These are phyloP conservation scores for Drosophila nigrodunni DNA, from an alignment of 1,140 invertebrate genomes.

Conservation along the genomic window DNA sequence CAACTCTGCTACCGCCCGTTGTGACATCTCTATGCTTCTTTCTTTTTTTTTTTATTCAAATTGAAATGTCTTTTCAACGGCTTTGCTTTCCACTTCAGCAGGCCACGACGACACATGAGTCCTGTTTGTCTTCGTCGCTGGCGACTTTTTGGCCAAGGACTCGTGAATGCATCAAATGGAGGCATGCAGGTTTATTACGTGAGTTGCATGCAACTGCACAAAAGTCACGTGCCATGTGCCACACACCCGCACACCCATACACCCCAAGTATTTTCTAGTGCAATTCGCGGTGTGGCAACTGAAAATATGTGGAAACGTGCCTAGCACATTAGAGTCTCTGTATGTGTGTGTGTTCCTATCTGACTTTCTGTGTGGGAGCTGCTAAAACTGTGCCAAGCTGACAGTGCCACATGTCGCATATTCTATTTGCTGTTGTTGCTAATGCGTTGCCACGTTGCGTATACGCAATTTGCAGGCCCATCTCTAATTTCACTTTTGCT, in stretches of 20 bases:
- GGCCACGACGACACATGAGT: slow-evolving; percentile 76
- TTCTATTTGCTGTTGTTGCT: slow-evolving; percentile 12
- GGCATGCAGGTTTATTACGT: slow-evolving; percentile 70
- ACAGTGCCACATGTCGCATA: slow-evolving; percentile 56
- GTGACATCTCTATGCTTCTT: background rate
- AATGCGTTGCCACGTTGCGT: slow-evolving; percentile 70
- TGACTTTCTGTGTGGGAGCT: slow-evolving; percentile 11
- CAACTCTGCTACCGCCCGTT: background rate
- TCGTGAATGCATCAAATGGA: slow-evolving; percentile 27
- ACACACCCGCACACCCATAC: slow-evolving; percentile 15
- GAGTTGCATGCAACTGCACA: slow-evolving; percentile 73
- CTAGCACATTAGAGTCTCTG: slow-evolving; percentile 44
- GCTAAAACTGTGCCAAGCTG: slow-evolving; percentile 76
- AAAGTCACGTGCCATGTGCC: slow-evolving; percentile 71
- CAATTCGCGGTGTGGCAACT: slow-evolving; percentile 41
- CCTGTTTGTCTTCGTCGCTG: slow-evolving; percentile 76
- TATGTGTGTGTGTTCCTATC: background rate
- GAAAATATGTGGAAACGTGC: slow-evolving; percentile 67
- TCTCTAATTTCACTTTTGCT: slow-evolving; percentile 44
- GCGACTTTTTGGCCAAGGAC: slow-evolving; percentile 76
- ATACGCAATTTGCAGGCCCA: slow-evolving; percentile 68
- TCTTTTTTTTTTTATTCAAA: slow-evolving; percentile 52
- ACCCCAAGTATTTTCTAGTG: slow-evolving; percentile 19
- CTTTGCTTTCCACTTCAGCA: slow-evolving; percentile 80
- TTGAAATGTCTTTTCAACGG: slow-evolving; percentile 83